A percentile compares a stretch with the other conserved stretches of the same genome.
Conservation (phyloP, 2,113 vertebrate species). For the Clarias batrachus region DNA sequence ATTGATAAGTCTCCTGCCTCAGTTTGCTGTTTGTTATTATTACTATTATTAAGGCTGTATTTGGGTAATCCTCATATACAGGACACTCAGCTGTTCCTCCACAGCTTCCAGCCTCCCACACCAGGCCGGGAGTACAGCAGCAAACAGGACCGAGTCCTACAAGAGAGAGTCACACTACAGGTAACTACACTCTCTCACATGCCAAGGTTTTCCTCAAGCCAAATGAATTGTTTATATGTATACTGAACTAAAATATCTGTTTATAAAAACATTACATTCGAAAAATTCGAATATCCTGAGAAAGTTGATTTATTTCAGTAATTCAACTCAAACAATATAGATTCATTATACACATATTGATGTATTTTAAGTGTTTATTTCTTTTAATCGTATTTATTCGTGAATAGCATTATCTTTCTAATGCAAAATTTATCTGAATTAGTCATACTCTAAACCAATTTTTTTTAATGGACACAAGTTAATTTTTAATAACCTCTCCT, state of each 20-base stretch:
- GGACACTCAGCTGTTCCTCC: constrained; percentile 70
- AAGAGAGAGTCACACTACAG: constrained; percentile 70
- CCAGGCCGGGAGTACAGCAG: constrained; percentile 51
- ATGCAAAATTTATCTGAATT: not conserved
- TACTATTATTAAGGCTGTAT: not conserved
- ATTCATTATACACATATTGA: no score
- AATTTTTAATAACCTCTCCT: not conserved
- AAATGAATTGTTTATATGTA: constrained; percentile 16
- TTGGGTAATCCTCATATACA: constrained; percentile 34
- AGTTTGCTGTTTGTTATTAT: no score
- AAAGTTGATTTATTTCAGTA: no score
- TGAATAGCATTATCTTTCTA: not conserved
- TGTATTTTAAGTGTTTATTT: no score
- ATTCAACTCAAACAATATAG: no score
- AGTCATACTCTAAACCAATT: constrained; percentile 12
- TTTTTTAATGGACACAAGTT: not conserved
- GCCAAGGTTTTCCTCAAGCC: constrained; percentile 12
- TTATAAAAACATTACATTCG: not conserved
- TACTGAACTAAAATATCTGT: not conserved
- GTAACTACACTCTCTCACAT: constrained; percentile 46
- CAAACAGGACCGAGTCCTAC: constrained; percentile 65
- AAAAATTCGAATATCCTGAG: no score
- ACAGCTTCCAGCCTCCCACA: constrained; percentile 56
- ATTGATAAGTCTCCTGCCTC: no score
- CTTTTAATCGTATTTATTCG: no score